phyloP scores from a whole-genome alignment of 2,113 vertebrate species.

The Peromyscus maniculatus region DNA sequence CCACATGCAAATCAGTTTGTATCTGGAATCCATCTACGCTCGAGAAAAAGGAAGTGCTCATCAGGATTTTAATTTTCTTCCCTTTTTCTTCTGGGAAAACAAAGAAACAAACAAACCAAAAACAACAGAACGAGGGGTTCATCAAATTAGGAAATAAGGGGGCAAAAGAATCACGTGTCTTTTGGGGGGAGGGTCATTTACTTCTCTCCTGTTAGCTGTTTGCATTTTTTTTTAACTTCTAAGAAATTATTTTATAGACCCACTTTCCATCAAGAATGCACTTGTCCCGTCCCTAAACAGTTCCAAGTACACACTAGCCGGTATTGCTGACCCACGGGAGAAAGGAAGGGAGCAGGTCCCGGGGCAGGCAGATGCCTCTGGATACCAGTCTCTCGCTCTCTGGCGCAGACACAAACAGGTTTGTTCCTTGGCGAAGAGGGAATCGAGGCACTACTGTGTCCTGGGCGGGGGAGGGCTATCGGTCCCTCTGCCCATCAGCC shows the following conservation, averaged over 20 bases:
- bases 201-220: slow-evolving; percentile 31
- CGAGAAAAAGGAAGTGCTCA: slow-evolving; percentile 59
- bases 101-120: too few species aligned
- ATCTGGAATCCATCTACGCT: slow-evolving; percentile 26
- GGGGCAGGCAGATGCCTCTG: not conserved
- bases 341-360: not conserved
- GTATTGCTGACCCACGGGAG: slow-evolving; percentile 13
- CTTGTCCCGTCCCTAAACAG: not conserved
- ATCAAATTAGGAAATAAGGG: not conserved
- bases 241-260: not conserved
- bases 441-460: too few species aligned
- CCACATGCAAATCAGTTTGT: not conserved
- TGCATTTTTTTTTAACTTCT: not conserved
- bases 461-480: accelerated
- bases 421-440: not conserved
- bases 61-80: slow-evolving; percentile 48
- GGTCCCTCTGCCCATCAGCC: not conserved
- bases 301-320: not conserved
- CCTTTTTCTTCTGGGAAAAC: slow-evolving; percentile 3
- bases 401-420: accelerated
- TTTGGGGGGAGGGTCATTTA: not conserved
- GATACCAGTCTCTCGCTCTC: not conserved
- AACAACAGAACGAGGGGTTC: too few species aligned
- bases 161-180: not conserved
- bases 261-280: not conserved